These are phyloP conservation scores for Archaeoteleia sp. DNA, from an alignment of 2,888 invertebrate species.

Conservation along the genomic window DNA sequence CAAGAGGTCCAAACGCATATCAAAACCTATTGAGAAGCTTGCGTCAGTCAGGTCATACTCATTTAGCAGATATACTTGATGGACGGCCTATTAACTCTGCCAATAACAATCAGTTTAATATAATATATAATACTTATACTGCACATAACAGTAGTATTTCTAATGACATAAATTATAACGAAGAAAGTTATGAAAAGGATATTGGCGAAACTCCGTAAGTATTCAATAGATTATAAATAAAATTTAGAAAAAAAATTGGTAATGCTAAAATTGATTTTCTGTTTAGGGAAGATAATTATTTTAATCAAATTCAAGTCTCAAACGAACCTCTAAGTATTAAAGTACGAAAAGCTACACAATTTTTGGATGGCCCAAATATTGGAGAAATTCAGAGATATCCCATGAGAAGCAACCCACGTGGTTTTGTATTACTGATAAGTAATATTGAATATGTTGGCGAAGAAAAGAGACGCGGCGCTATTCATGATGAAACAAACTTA, in stretches of 20 bases:
- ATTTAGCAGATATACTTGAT: conserved; percentile 59
- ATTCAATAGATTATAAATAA: not conserved
- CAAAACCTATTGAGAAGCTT: conserved; percentile 62
- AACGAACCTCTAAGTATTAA: conserved; percentile 59
- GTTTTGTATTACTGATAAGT: conserved; percentile 69
- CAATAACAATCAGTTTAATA: conserved; percentile 14
- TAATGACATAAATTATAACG: too few species aligned
- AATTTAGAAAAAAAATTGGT: not conserved
- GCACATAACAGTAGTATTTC: not conserved
- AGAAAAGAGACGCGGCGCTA: conserved; percentile 55
- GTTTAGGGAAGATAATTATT: conserved; percentile 57
- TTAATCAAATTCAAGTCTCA: conserved; percentile 49
- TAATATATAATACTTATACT: not conserved
- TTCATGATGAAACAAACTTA: conserved; percentile 64
- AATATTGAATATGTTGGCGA: conserved; percentile 58
- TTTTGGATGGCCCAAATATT: conserved; percentile 57
- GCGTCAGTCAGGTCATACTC: conserved; percentile 59
- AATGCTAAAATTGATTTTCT: too few species aligned
- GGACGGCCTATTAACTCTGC: conserved; percentile 11
- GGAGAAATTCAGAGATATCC: conserved; percentile 61
- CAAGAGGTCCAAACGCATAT: conserved; percentile 69
- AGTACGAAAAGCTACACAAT: conserved; percentile 62
- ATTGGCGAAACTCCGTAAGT: too few species aligned
- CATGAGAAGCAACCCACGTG: conserved; percentile 70
- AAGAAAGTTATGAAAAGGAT: too few species aligned